phyloP scores from a whole-genome alignment of 1,140 invertebrate genomes.

The Megalonaias nervosa region DNA sequence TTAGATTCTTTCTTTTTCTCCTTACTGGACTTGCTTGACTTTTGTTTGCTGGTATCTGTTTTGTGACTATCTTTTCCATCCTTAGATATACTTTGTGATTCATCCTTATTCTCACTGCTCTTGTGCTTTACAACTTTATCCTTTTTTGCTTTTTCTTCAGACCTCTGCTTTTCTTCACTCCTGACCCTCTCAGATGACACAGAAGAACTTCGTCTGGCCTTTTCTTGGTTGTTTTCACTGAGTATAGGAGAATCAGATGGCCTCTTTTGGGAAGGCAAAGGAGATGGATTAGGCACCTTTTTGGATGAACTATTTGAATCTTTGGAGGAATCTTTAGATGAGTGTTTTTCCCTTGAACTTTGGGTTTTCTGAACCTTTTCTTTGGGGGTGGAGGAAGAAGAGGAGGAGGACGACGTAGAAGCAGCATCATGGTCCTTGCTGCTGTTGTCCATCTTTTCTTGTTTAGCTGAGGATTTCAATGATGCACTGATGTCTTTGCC shows the following conservation, averaged over 20 bases:
- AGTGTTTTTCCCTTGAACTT: conserved; percentile 21
- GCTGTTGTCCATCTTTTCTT: conserved; percentile 1
- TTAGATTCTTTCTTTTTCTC: no score
- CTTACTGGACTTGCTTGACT: no score
- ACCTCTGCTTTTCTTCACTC: conserved; percentile 11
- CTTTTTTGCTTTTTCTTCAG: conserved; percentile 21
- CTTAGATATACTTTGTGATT: conserved; percentile 2
- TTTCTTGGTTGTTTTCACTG: conserved; percentile 10
- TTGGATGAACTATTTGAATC: conserved; percentile 20
- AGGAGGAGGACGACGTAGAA: neutral
- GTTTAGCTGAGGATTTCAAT: no score
- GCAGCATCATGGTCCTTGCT: neutral
- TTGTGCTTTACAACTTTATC: conserved; percentile 15
- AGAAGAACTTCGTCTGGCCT: conserved; percentile 31
- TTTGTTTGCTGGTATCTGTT: no score
- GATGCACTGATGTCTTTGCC: neutral
- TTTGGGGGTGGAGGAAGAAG: neutral
- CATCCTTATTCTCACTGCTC: conserved; percentile 21
- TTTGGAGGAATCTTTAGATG: conserved; percentile 13
- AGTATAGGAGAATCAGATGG: conserved; percentile 25
- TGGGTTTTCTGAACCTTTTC: neutral
- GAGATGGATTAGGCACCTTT: neutral
- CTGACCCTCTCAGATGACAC: conserved; percentile 24
- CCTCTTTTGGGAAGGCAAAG: conserved; percentile 17
- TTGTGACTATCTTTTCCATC: no score